These are phyloP conservation scores for Notolepis coatsorum DNA, from an alignment of 2,797 vertebrate genomes.

Conservation along the genomic window DNA sequence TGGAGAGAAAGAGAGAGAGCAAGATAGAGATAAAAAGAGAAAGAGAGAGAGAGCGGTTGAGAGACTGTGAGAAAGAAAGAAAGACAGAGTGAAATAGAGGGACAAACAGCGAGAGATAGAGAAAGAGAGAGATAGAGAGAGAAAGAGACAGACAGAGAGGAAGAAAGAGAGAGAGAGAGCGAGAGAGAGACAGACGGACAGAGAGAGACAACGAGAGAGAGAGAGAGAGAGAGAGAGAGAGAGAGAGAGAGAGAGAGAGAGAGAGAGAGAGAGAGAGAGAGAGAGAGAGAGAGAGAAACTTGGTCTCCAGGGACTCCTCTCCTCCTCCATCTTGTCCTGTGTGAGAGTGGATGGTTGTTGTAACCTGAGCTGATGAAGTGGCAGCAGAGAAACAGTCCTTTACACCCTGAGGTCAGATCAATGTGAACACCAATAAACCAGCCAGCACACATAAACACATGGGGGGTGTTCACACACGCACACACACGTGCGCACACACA, in stretches of 20 bases:
- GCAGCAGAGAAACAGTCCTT: constrained; percentile 56
- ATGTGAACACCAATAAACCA: constrained; percentile 70
- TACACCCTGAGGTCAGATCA: constrained; percentile 70
- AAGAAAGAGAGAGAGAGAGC: too few relatives aligned
- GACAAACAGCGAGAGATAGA: too few relatives aligned
- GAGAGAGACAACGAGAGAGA: too few relatives aligned
- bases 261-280: background rate
- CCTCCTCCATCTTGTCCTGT: constrained; percentile 27
- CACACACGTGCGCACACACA: constrained; percentile 23
- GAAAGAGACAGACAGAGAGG: too few relatives aligned
- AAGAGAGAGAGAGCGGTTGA: too few relatives aligned
- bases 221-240: background rate
- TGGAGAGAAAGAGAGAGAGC: too few relatives aligned
- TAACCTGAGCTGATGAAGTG: constrained; percentile 71
- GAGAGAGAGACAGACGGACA: too few relatives aligned
- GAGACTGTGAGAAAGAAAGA: too few relatives aligned
- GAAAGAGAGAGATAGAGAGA: too few relatives aligned
- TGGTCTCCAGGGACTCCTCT: constrained; percentile 17
- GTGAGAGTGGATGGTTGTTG: constrained; percentile 32
- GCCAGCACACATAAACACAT: constrained; percentile 58
- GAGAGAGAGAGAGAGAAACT: constrained; percentile 6
- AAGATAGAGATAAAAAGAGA: too few relatives aligned
- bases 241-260: background rate
- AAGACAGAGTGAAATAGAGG: too few relatives aligned
- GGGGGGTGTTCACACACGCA: constrained; percentile 24